Evolutionary conservation across 2,797 vertebrate species (phyloP), one percentile per base, ranked within the genome.

Genomic region (Fistularia commersonii): DNA sequence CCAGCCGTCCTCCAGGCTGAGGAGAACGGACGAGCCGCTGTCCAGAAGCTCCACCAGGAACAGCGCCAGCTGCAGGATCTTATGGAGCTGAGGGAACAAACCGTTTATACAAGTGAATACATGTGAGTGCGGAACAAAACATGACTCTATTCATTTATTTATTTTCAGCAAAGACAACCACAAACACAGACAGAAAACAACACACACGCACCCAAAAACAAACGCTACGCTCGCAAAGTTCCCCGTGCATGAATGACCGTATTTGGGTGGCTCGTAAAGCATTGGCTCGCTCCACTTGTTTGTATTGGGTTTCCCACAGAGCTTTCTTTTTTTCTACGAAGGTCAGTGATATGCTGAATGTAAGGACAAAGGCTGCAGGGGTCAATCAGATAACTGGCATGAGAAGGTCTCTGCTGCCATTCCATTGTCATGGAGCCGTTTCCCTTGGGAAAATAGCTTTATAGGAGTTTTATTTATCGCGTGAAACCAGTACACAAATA

Each of bases 1-100:
- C 97, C 97, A 99, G 81, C 97, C 97, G 48, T 99, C 97, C 87
- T 99, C 97, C 80, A 99, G 89, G 86, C 97, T 96, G 77, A 99
- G 87, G 78, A 98, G 85, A 63, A 94, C 95, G 13, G 97, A 99
- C 35, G 97, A 99, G 59, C 97, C 96, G 41, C 90, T 93, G 79
- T 99, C 95, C 76, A 99, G 90, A 34, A 98, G 91, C 80, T 98
- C 95, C 62, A 95, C 93, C 64, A 96, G 87, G 72, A 94, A 87
- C 63, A 95, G 76, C 40, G 92, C 89, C 88, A 99, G 86, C 31
- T 98, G 95, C 87, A 99, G 79, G 77, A 98, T 88, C 86, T 94
- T 95, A 86, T 98, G 95, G 80, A 99, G 91, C 97, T 99, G 81
- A 51, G 71, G 79, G 77, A 74, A 66, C 49, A 54, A 32, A 49